Base-by-base conservation (phyloP, 1,140 invertebrate genomes). In the Sesamia nonagrioides region DNA sequence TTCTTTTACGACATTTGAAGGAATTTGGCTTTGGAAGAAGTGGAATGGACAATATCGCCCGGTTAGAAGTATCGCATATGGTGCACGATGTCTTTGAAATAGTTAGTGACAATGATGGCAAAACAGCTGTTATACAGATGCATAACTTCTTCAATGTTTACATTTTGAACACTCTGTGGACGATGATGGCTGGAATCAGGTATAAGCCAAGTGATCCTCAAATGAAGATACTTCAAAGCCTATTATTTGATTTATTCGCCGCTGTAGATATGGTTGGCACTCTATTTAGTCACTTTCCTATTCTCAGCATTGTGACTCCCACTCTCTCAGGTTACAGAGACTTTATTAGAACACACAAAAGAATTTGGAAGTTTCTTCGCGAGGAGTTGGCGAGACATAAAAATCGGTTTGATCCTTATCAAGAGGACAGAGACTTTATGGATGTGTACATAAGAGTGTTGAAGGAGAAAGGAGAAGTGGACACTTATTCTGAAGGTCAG, bases 131-230 rank as follows among this genome's bases (percentile, higher is more conserved):
- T 4, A 88, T 96, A 0, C 90, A 96, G 76, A 97, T 98, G 96
- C 95, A 97, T 45, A 96, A 97, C 76, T 95, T 97, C 40, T 98
- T 98, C 83, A 96, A 96, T 42, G 96, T 97, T 0, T 97, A 97
- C 76, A 97, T 98, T 40, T 91, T 98, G 11, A 99, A 99, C 84
- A 97, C 97, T 0, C 92, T 99, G 0, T 99, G 98, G 97, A 96
- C 95, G 69, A 98, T 99, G 97, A 96, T 98, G 93, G 97, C 98
- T 72, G 97, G 98, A 0, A 96, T 95, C 15, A 95, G 97, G 60
- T 97, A 97, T 72, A 95, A 95, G 72, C 92, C 95, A 1, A 96
- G 96, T 27, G 97, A 98, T 63, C 94, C 96, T 37, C 96, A 97
- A 84, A 93, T 98, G 72, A 95, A 95, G 48, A 90, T 96, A 21